Evolutionary conservation across 1,140 invertebrate genomes (phyloP), one percentile per base, ranked within the genome.

Genomic region (Leucophenga varia): DNA sequence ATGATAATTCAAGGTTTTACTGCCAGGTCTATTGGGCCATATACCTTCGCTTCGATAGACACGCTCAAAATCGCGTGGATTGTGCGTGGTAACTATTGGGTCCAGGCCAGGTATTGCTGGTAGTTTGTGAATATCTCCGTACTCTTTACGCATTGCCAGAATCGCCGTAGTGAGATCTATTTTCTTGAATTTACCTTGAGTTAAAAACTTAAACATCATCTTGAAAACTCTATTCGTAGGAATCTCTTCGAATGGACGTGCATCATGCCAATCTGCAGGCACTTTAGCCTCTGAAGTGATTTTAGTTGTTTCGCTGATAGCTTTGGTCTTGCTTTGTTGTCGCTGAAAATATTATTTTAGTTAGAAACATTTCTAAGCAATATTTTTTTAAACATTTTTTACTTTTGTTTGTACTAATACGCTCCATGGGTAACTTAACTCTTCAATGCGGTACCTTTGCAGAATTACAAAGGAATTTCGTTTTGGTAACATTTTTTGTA

Each of bases 21-120:
- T 40, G 2, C 52, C 67, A 2, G 49, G 57, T 8, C 67, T 45
- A 10, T 38, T 36, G 1, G 72, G 72, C 70, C 70, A 75, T 1
- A 50, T 19, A 0, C 72, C 70, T 28, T 70, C 65, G 8, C 19
- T 41, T 0, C 65, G 65, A 4, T 54, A 49, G 0, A 69, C 47
- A 4, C 19, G 49, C 28, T 64, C 65, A 5, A 70, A 65, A 12
- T 72, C 57, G 2, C 45, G 42, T 0, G 67, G 61, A 52, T 67
- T 55, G 37, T 52, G 47, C 0, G 52, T 57, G 19, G 57, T 51
- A 7, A 61, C 34, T 35, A 52, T 20, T 16, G 54, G 61, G 0
- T 20, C 18, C 3, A 38, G 37, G 0, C 64, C 58, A 38, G 57
- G 0, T 0, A 52, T 14, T 0, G 35, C 41, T 1, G 49, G 32